Evolutionary conservation across 1,140 invertebrate species (phyloP).

Genomic region (Pemphigus obesinymphae): DNA sequence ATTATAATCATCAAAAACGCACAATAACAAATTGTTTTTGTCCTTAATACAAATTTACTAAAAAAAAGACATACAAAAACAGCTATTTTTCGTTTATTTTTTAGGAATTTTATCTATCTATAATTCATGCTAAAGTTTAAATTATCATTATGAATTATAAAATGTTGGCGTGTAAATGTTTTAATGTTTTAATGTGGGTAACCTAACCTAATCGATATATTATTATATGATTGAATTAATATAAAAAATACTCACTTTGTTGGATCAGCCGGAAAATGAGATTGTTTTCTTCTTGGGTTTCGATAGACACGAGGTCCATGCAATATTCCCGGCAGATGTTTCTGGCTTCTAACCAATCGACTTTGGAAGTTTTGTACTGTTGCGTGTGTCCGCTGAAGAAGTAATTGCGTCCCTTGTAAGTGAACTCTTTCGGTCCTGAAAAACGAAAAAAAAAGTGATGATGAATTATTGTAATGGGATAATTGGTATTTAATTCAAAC

Average conservation of each 20-base stretch:
- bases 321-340: constrained; percentile 87
- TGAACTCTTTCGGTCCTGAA: constrained; percentile 84
- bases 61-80: no score
- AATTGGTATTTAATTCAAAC: no score
- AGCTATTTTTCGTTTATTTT: background rate
- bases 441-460: background rate
- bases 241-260: constrained; percentile 60
- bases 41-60: no score
- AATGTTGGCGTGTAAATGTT: background rate
- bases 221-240: no score
- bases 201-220: no score
- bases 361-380: constrained; percentile 67
- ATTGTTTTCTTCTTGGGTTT: constrained; percentile 84
- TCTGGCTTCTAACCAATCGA: constrained; percentile 84
- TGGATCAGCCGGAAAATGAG: constrained; percentile 79
- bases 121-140: constrained; percentile 21
- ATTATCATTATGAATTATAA: constrained; percentile 19
- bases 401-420: constrained; percentile 79
- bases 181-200: no score
- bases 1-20: no score
- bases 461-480: no score
- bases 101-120: constrained; percentile 5
- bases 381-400: constrained; percentile 81
- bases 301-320: constrained; percentile 84
- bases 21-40: no score